Conservation (phyloP, 2,888 invertebrate genomes). For the Gasteruption jaculator region DNA sequence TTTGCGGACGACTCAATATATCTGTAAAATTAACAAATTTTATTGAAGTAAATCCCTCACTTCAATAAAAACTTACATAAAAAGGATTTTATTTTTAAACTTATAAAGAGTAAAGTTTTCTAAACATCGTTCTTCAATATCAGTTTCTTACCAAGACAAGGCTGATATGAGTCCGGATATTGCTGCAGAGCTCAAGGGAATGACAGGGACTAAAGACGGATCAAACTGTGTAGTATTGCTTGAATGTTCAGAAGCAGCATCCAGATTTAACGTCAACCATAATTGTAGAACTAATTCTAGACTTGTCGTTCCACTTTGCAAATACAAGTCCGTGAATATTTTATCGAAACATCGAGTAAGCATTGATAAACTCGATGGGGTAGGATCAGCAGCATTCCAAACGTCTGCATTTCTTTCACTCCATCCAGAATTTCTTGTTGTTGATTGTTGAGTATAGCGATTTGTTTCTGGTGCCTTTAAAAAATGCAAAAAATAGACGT, state of each 20-base stretch:
- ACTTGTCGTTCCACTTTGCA: conserved; percentile 66
- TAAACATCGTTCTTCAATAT: too few species aligned
- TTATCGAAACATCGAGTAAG: conserved; percentile 66
- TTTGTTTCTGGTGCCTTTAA: conserved; percentile 23
- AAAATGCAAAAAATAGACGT: too few species aligned
- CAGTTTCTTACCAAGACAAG: conserved; percentile 60
- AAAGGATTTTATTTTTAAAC: background rate
- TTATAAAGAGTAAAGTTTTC: background rate
- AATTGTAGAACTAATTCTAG: conserved; percentile 80
- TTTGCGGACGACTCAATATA: too few species aligned
- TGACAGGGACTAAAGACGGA: conserved; percentile 59
- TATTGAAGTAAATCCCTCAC: too few species aligned
- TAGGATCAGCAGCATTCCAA: conserved; percentile 36
- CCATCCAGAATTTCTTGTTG: conserved; percentile 22
- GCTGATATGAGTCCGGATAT: conserved; percentile 65
- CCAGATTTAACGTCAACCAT: conserved; percentile 81
- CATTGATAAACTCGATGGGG: conserved; percentile 55
- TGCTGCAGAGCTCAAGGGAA: conserved; percentile 62
- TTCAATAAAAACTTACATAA: conserved; percentile 3
- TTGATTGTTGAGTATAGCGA: conserved; percentile 20
- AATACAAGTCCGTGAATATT: conserved; percentile 64
- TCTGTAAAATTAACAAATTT: too few species aligned
- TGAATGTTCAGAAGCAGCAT: conserved; percentile 51
- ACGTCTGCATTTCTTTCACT: conserved; percentile 36
- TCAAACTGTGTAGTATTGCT: conserved; percentile 54